phyloP scores from a whole-genome alignment of 2,888 invertebrate genomes.

The Dasypolia templi region DNA sequence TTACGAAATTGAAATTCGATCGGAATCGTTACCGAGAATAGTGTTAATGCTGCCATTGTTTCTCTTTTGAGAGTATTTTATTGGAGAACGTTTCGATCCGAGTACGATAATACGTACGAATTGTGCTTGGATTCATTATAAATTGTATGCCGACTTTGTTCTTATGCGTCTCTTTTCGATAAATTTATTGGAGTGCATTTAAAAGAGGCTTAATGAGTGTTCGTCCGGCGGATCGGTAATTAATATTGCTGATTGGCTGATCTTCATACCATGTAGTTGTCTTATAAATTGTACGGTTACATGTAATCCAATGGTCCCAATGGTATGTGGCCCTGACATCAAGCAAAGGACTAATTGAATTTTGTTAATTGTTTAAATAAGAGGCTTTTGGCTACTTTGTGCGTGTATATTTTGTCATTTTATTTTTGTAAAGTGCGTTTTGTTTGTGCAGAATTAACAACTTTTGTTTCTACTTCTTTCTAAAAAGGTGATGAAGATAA shows the following conservation, averaged over 20 bases:
- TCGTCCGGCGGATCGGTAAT: not conserved
- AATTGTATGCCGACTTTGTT: constrained; percentile 21
- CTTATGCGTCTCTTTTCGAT: not conserved
- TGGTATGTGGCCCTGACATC: too few relatives aligned
- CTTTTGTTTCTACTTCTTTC: too few relatives aligned
- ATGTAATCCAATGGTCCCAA: too few relatives aligned
- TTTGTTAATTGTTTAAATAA: too few relatives aligned
- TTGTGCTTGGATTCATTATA: constrained; percentile 34
- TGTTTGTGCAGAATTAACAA: too few relatives aligned
- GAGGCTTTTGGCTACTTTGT: too few relatives aligned
- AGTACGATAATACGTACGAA: constrained; percentile 35
- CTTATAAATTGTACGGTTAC: too few relatives aligned
- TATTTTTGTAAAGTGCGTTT: too few relatives aligned
- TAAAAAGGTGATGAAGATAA: not conserved
- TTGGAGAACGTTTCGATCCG: constrained; percentile 14
- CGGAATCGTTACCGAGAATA: constrained; percentile 26
- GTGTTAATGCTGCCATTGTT: constrained; percentile 53
- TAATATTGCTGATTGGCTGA: too few relatives aligned
- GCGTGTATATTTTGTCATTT: too few relatives aligned
- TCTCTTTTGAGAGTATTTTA: constrained; percentile 42
- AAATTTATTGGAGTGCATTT: constrained; percentile 18
- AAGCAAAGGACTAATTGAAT: too few relatives aligned
- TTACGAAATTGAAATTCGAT: constrained; percentile 47
- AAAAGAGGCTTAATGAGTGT: not conserved
- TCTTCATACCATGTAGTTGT: not conserved